Conservation (phyloP, 2,888 invertebrate species). For the Rotaria socialis region DNA sequence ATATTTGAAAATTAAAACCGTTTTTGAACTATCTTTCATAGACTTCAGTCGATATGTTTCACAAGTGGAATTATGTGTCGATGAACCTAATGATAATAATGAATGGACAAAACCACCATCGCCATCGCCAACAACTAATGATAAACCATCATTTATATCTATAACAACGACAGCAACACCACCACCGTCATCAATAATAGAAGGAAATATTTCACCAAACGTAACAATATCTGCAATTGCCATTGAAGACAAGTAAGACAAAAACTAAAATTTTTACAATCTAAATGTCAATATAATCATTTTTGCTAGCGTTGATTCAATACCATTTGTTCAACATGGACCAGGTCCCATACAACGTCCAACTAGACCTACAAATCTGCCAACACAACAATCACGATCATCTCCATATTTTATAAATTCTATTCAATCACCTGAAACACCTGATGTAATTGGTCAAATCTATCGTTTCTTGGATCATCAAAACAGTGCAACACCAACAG, state of each 20-base stretch:
- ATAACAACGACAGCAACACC: not conserved
- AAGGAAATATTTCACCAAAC: not conserved
- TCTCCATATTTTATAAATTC: not conserved
- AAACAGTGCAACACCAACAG: not conserved
- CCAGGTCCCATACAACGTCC: conserved; percentile 30
- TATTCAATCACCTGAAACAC: conserved; percentile 4
- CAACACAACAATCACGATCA: not conserved
- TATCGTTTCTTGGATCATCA: not conserved
- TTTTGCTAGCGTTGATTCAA: not conserved
- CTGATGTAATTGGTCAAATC: conserved; percentile 14
- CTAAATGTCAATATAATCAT: not conserved
- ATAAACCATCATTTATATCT: not conserved
- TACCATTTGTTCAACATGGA: not conserved
- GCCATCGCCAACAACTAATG: not conserved
- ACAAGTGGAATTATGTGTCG: not conserved
- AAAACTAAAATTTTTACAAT: not conserved
- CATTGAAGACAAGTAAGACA: not conserved
- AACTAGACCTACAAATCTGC: not conserved
- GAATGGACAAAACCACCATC: not conserved
- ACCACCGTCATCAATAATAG: not conserved
- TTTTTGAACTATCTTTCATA: not conserved
- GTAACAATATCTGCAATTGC: not conserved
- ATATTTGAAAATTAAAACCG: too few relatives aligned
- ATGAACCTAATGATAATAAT: not conserved
- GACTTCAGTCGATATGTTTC: not conserved